phyloP scores from a whole-genome alignment of 2,888 invertebrate genomes.

The Fissipunctia ypsillon region DNA sequence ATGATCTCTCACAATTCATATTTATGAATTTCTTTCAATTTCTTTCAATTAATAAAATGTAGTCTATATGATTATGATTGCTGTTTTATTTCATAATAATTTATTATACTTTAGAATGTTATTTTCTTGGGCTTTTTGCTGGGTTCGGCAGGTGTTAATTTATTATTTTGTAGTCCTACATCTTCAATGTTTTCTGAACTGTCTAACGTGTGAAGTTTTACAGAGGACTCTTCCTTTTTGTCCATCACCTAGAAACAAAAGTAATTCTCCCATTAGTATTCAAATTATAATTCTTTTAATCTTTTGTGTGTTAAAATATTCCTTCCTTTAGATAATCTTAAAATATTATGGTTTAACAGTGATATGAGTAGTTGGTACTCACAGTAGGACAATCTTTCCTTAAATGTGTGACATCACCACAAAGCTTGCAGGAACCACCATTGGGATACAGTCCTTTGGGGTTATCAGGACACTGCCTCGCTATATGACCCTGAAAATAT shows the following conservation, averaged over 20 bases:
- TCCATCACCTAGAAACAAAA: conserved; percentile 78
- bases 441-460: conserved; percentile 96
- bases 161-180: conserved; percentile 74
- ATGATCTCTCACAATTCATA: conserved; percentile 53
- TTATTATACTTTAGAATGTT: conserved; percentile 75
- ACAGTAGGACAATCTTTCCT: conserved; percentile 94
- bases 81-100: conserved; percentile 40
- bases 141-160: conserved; percentile 55
- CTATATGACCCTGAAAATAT: conserved; percentile 93
- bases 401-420: conserved; percentile 96
- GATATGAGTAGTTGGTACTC: conserved; percentile 65
- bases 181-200: conserved; percentile 84
- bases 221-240: conserved; percentile 83
- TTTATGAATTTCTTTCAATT: background rate
- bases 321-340: background rate
- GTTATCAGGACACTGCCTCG: conserved; percentile 97
- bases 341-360: background rate
- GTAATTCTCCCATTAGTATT: background rate
- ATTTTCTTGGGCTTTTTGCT: conserved; percentile 86
- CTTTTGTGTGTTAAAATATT: background rate
- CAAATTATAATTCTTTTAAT: background rate
- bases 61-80: background rate
- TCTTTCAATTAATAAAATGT: conserved; percentile 28
- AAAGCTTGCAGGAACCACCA: conserved; percentile 95
- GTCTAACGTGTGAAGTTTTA: conserved; percentile 86